Base-by-base conservation (phyloP, 2,797 vertebrate species). In the Melanotaenia pygmaea region DNA sequence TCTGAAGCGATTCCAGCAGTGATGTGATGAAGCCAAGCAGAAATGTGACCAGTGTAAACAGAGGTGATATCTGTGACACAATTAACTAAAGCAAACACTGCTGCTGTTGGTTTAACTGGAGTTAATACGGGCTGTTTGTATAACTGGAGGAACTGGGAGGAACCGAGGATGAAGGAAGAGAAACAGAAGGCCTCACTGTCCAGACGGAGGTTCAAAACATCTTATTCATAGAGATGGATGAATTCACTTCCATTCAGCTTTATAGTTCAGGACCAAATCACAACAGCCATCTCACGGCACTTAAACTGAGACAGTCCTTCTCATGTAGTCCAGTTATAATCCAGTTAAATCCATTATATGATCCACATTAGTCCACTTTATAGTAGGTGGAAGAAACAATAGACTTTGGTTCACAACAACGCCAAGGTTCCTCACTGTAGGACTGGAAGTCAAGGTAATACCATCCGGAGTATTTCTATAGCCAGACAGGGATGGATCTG, bases 71-170 rank as follows among this genome's bases (percentile, higher is more conserved):
- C 73, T 40, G 47, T 74, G 69, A 74, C 78, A 64, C 69, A 78
- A 69, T 80, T 60, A 72, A 57, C 72, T 64, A 74, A 85, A 74
- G 43, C 71, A 77, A 78, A 69, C 79, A 62, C 14, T 10, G 61
- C 76, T 59, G 72, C 68, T 85, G 70, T 88, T 78, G 74, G 67
- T 67, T 50, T 75, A 74, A 64, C 72, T 78, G 67, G 45, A 32
- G 45, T 73, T 69, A 30, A 73, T 59, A 45, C 38, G 70, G 59
- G 32, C 58, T 76, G 75, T 78, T 76, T 82, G 45, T 68, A 11
- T 35, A 72, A 63, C 12, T 35, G 72, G 54, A 67, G 72, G 58
- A 76, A 84, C 67, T 57, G 14, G 13, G 43, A 11, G 59, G 63
- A 43, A 47, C 60, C 45, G 65, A 59, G 68, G 64, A 71, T 38